Evolutionary conservation across 2,888 invertebrate genomes (phyloP), one percentile per base, ranked within the genome.

Genomic region (Ochropleura plecta): DNA sequence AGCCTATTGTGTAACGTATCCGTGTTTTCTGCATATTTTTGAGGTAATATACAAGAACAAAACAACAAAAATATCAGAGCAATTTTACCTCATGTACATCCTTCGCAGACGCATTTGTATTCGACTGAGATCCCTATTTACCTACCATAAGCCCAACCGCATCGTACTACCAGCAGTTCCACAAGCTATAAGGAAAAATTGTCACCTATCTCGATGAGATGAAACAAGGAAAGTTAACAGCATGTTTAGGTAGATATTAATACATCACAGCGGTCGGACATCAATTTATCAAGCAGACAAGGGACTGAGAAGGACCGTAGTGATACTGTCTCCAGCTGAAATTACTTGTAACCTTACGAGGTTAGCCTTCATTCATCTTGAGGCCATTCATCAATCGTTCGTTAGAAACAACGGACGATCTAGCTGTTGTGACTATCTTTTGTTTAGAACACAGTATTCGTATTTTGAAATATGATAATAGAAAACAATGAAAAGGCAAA

Each of bases 211-310:
- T 77, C 78, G 63, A 81, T 79, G 57, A 80, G 84, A 82, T 84
- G 81, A 85, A 80, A 80, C 87, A 87, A 86, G 84, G 85, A 88
- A 88, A 91, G 91, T 91, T 90, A 91, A 91, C 89, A 88, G 84
- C 80, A 85, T 90, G 89, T 91, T 91, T 90, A 89, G 90, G 88
- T 88, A 90, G 88, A 90, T 91, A 91, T 91, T 92, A 92, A 91
- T 93, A 91, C 90, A 90, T 92, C 91, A 91, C 85, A 67, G 85
- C 83, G 84, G 89, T 82, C 76, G 87, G 91, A 90, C 91, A 88
- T 91, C 92, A 91, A 93, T 93, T 93, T 92, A 93, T 93, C 93
- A 93, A 89, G 85, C 65, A 84, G 93, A 93, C 92, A 92, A 89
- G 92, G 92, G 92, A 86, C 86, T 53, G 73, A 79, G 77, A 40